phyloP scores from a whole-genome alignment of 2,888 invertebrate genomes.

The Chrysomela aeneicollis region DNA sequence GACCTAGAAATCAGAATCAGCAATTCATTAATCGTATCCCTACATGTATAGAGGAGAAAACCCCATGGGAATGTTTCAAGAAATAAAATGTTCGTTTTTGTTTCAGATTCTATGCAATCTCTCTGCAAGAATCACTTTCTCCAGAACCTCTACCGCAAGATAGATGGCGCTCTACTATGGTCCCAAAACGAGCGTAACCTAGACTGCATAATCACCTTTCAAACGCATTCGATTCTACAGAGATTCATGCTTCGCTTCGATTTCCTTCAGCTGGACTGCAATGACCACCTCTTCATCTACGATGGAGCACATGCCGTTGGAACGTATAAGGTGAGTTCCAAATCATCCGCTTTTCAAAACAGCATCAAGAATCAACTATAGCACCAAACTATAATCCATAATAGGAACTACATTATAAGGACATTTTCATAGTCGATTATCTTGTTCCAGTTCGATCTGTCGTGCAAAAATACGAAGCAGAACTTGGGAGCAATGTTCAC shows the following conservation, averaged over 20 bases:
- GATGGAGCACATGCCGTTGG: slow-evolving; percentile 92
- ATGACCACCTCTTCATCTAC: slow-evolving; percentile 91
- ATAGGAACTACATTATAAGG: too few species aligned
- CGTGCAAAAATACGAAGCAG: slow-evolving; percentile 90
- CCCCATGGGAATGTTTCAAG: too few species aligned
- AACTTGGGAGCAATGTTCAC: slow-evolving; percentile 89
- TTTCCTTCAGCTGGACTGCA: slow-evolving; percentile 90
- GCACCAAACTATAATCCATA: too few species aligned
- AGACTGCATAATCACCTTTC: slow-evolving; percentile 92
- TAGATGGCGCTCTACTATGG: slow-evolving; percentile 89
- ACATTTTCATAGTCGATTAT: too few species aligned
- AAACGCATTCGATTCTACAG: slow-evolving; percentile 93
- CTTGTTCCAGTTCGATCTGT: slow-evolving; percentile 82
- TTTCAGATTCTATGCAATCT: slow-evolving; percentile 87
- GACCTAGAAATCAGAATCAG: too few species aligned
- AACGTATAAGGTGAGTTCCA: slow-evolving; percentile 77
- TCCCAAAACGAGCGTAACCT: slow-evolving; percentile 90
- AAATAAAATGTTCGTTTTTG: slow-evolving; percentile 19
- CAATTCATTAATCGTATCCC: too few species aligned
- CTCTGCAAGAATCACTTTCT: slow-evolving; percentile 90
- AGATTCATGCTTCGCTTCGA: slow-evolving; percentile 95
- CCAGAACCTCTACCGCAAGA: slow-evolving; percentile 87
- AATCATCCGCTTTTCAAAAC: too few species aligned
- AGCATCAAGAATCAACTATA: too few species aligned
- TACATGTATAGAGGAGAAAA: too few species aligned